These are phyloP conservation scores for Mus caroli DNA, from an alignment of 2,797 vertebrate genomes.

Conservation along the genomic window DNA sequence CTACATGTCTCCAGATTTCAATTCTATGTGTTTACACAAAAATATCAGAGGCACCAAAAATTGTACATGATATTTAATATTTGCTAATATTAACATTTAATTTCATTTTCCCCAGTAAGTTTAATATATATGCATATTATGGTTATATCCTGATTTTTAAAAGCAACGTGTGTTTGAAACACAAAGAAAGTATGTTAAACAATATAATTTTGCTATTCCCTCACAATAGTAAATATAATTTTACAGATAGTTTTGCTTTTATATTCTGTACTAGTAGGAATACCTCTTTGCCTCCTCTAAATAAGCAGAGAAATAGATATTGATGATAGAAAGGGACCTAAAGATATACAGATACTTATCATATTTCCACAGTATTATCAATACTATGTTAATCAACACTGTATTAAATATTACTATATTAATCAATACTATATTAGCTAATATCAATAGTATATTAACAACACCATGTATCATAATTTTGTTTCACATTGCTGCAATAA, in stretches of 20 bases:
- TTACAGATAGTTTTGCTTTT: conserved; percentile 16
- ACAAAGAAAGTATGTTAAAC: neutral
- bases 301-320: neutral
- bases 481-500: neutral
- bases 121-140: neutral
- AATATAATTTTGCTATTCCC: neutral
- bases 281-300: neutral
- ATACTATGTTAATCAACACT: neutral
- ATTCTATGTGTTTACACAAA: neutral
- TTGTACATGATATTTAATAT: neutral
- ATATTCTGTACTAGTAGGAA: neutral
- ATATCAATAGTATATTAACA: neutral
- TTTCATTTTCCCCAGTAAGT: neutral
- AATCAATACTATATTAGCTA: neutral
- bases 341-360: neutral
- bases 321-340: neutral
- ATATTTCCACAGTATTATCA: neutral
- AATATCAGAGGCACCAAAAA: neutral
- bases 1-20: neutral
- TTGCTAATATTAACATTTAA: neutral
- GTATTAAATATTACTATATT: neutral
- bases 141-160: neutral
- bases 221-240: neutral
- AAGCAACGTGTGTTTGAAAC: neutral
- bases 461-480: neutral